Conservation (phyloP, 2,113 vertebrate genomes). For the Seriola rivoliana region DNA sequence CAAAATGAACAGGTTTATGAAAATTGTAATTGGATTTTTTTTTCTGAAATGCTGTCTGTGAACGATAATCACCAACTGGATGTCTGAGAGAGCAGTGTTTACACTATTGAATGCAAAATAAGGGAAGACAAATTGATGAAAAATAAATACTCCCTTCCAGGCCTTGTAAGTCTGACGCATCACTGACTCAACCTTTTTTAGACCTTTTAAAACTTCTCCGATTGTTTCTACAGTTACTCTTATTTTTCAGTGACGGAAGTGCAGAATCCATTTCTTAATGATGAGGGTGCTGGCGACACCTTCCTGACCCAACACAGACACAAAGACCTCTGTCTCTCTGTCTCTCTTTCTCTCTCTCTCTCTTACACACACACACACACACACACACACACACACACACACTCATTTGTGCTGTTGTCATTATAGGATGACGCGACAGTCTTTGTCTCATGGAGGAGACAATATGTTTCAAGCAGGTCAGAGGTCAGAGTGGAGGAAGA, state of each 20-base stretch:
- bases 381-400: slow-evolving; percentile 25
- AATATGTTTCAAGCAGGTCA: slow-evolving; percentile 30
- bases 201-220: slow-evolving; percentile 15
- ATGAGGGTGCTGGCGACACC: not conserved
- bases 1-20: not conserved
- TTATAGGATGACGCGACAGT: slow-evolving; percentile 9
- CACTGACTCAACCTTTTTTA: not conserved
- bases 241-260: not conserved
- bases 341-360: not conserved
- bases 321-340: not conserved
- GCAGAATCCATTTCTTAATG: slow-evolving; percentile 12
- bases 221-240: not conserved
- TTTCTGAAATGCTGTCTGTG: not conserved
- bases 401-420: not conserved
- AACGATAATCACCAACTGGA: not conserved
- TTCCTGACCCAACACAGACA: slow-evolving; percentile 1
- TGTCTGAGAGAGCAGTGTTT: not conserved
- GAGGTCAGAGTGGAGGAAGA: slow-evolving; percentile 33
- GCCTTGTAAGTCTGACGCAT: not conserved
- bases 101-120: not conserved
- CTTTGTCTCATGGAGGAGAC: slow-evolving; percentile 32
- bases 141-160: too few relatives aligned
- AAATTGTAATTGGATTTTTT: not conserved
- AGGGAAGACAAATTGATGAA: not conserved
- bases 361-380: slow-evolving; percentile 11